phyloP scores from a whole-genome alignment of 1,140 invertebrate genomes.

The Tribolium madens region DNA sequence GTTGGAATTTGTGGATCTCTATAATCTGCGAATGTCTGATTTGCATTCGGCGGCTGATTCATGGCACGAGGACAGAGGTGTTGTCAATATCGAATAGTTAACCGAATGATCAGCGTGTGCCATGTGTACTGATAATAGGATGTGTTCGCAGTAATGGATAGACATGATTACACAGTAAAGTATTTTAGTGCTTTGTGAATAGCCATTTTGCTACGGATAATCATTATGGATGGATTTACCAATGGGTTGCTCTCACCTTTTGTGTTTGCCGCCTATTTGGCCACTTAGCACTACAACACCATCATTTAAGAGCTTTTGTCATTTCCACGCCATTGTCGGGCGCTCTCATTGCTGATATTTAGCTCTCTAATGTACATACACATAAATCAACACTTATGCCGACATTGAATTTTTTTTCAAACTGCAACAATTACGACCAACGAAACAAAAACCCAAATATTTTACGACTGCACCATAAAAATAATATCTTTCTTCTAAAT shows the following conservation, averaged over 20 bases:
- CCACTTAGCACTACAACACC: constrained; percentile 13
- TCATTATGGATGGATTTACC: constrained; percentile 27
- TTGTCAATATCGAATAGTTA: constrained; percentile 29
- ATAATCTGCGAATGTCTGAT: constrained; percentile 2
- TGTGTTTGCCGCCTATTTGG: constrained; percentile 19
- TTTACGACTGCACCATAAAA: not conserved
- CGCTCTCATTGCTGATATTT: not conserved
- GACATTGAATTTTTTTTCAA: not conserved
- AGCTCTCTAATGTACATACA: not conserved
- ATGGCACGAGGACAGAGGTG: constrained; percentile 26
- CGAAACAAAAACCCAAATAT: not conserved
- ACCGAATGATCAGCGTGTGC: constrained; percentile 13
- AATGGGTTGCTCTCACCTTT: constrained; percentile 4
- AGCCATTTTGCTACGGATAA: constrained; percentile 21
- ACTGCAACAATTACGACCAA: not conserved
- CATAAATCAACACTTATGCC: constrained; percentile 6
- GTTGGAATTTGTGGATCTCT: constrained; percentile 2
- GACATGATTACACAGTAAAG: constrained; percentile 37
- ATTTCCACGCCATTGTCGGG: not conserved
- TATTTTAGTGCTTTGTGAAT: constrained; percentile 36
- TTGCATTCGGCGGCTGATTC: not conserved
- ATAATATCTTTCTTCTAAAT: not conserved
- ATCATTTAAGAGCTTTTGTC: constrained; percentile 16
- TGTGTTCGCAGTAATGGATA: constrained; percentile 37
- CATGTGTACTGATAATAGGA: constrained; percentile 29